Evolutionary conservation across 1,140 invertebrate genomes (phyloP), one percentile per base, ranked within the genome.

Genomic region (Drosophila paulistorum): DNA sequence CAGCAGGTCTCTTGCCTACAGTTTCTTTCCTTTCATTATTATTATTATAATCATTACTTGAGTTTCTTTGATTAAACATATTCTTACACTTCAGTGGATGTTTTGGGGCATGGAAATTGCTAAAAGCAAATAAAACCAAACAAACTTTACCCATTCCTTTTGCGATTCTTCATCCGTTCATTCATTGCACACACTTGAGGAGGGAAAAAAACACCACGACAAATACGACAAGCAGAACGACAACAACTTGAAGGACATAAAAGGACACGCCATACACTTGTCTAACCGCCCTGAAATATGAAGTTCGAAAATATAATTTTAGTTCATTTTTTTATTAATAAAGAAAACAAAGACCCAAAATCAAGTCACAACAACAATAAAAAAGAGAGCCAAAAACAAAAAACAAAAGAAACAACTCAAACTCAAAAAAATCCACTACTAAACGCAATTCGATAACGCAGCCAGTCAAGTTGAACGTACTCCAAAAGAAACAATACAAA

Each of bases 301-400:
- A 87, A 87, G 83, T 86, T 87, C 83, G 83, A 86, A 87, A 86
- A 82, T 63, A 86, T 86, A 87, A 86, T 86, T 86, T 87, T 72
- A 79, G 81, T 85, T 75, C 68, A 71, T 75, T 48, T 75, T 48
- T 75, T 78, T 78, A 78, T 78, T 75, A 78, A 78, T 78, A 45
- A 64, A 63, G 60, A 30, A 68, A 65, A 48, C 42, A 60, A 55
- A 51, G 13, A 41, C 14, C 33, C 14, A 20, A 62, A 7, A 37
- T 3, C 30, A 30, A 30, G 30, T 30, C 30, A 37, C 5, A 14
- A 39, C 14, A 66, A 62, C 9, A 37, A 37, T 3, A 71, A 63
- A n/a, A n/a, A 61, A 1, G 3, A 39, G 13, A 64, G 60, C n/a
- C 10, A 59, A n/a, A 39, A 17, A 17, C 17, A 17, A 17, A 17